Evolutionary conservation across 2,888 invertebrate genomes (phyloP).

Genomic region (Conus canariensis): DNA sequence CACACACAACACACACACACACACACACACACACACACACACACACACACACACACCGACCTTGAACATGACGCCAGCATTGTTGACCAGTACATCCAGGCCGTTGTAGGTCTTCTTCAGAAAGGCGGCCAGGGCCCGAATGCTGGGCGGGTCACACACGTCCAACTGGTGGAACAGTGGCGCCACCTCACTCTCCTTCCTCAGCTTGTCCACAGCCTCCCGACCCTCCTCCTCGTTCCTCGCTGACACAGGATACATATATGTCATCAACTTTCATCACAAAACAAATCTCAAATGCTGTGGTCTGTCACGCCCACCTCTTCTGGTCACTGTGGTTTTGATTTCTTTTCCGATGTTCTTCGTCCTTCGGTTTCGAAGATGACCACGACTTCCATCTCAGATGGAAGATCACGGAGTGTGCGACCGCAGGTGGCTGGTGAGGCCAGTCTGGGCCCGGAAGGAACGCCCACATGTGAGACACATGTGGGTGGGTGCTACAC

Average conservation of each 20-base stretch:
- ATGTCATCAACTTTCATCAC: neutral
- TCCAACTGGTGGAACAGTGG: slow-evolving; percentile 86
- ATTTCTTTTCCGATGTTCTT: too few species aligned
- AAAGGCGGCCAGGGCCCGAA: slow-evolving; percentile 58
- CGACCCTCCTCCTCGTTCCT: slow-evolving; percentile 63
- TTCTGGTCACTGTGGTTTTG: too few species aligned
- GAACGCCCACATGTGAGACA: too few species aligned
- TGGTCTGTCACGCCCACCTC: too few species aligned
- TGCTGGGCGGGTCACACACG: slow-evolving; percentile 80
- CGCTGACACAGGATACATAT: slow-evolving; percentile 52
- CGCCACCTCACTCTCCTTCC: slow-evolving; percentile 74
- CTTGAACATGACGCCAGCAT: slow-evolving; percentile 75
- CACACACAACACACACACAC: neutral
- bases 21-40: neutral
- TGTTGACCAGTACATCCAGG: slow-evolving; percentile 74
- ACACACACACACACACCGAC: slow-evolving; percentile 47
- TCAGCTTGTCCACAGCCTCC: slow-evolving; percentile 62
- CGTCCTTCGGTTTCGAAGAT: too few species aligned
- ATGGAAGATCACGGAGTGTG: too few species aligned
- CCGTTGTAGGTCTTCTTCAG: slow-evolving; percentile 68
- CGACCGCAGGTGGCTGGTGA: too few species aligned
- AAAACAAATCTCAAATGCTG: neutral
- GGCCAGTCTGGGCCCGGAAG: too few species aligned
- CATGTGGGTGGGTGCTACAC: too few species aligned
- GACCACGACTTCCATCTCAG: too few species aligned